phyloP scores from a whole-genome alignment of 1,140 invertebrate genomes.

The Oscheius sp. region DNA sequence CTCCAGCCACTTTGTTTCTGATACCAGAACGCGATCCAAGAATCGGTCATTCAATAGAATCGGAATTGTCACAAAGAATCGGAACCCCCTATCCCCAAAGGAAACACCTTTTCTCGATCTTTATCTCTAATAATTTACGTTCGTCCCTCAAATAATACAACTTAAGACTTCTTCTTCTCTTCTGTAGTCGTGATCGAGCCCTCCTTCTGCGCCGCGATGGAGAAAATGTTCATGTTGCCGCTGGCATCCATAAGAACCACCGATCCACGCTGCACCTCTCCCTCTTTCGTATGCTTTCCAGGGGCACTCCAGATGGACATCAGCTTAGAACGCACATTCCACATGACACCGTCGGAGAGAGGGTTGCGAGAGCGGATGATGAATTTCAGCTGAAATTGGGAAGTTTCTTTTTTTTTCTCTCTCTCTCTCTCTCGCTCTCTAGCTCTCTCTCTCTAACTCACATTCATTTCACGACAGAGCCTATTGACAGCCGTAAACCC shows the following conservation, averaged over 20 bases:
- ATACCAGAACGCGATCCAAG: no score
- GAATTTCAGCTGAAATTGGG: not conserved
- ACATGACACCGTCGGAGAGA: not conserved
- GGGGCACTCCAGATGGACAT: not conserved
- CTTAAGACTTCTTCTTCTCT: no score
- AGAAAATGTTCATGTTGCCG: no score
- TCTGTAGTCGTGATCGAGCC: not conserved
- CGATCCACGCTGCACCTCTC: not conserved
- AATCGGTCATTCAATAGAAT: no score
- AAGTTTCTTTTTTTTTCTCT: not conserved
- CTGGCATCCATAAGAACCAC: not conserved
- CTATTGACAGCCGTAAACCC: not conserved
- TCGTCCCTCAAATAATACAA: no score
- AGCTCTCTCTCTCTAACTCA: not conserved
- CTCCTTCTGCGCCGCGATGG: not conserved
- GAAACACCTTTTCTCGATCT: no score
- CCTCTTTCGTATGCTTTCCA: not conserved
- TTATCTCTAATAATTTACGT: no score
- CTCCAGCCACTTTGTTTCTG: no score
- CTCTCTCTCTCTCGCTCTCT: not conserved
- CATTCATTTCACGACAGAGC: not conserved
- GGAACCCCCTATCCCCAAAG: no score
- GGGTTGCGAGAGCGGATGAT: not conserved
- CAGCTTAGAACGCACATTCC: not conserved
- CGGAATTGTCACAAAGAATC: no score